These are phyloP conservation scores for Caenorhabditis imperialis DNA, from an alignment of 2,888 invertebrate genomes.

Conservation along the genomic window DNA sequence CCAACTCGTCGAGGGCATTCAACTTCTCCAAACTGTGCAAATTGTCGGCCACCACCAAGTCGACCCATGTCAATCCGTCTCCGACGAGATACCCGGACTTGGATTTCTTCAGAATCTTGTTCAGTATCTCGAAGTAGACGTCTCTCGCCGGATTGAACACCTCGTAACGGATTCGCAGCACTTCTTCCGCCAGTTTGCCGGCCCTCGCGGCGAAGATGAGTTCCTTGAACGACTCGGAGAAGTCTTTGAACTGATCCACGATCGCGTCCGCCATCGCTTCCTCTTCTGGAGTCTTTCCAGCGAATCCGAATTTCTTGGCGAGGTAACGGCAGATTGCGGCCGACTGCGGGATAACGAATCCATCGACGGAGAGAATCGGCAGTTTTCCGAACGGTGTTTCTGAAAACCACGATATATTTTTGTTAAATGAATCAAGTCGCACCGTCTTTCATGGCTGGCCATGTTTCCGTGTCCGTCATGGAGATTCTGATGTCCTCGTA, in stretches of 20 bases:
- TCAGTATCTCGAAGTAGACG: slow-evolving; percentile 10
- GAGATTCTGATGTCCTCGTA: slow-evolving; percentile 15
- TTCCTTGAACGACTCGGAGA: neutral
- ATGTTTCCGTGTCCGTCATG: no score
- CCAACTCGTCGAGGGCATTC: slow-evolving; percentile 13
- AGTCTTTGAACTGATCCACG: slow-evolving; percentile 2
- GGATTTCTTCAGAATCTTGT: slow-evolving; percentile 27
- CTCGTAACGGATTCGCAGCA: neutral
- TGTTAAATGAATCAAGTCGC: no score
- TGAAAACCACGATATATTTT: neutral
- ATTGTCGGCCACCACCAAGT: slow-evolving; percentile 48
- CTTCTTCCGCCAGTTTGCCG: neutral
- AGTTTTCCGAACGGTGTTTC: neutral
- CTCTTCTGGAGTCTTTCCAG: slow-evolving; percentile 2
- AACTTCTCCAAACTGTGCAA: slow-evolving; percentile 32
- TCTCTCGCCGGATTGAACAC: slow-evolving; percentile 11
- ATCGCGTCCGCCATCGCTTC: neutral
- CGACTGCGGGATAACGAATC: neutral
- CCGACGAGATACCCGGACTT: slow-evolving; percentile 46
- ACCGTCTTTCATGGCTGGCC: no score
- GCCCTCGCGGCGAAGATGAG: neutral
- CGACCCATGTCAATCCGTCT: slow-evolving; percentile 48
- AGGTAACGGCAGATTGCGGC: slow-evolving; percentile 3
- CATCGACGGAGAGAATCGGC: slow-evolving; percentile 1
- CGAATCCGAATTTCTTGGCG: slow-evolving; percentile 4